phyloP scores from a whole-genome alignment of 2,113 vertebrate genomes.

The Boulengeromyrus knoepffleri region DNA sequence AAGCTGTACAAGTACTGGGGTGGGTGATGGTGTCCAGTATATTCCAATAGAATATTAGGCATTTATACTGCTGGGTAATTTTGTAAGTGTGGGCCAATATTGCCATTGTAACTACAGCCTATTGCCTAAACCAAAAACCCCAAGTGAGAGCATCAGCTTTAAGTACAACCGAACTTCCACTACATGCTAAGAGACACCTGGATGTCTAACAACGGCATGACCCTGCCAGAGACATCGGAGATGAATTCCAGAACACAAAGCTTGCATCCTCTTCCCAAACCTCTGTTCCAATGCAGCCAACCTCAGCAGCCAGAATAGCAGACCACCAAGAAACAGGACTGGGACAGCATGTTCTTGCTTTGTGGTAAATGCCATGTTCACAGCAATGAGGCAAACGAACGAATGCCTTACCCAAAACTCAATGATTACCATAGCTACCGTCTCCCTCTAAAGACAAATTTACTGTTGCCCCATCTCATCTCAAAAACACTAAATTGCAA shows the following conservation, averaged over 20 bases:
- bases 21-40: background rate
- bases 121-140: background rate
- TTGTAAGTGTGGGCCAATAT: background rate
- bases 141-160: background rate
- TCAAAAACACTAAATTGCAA: background rate
- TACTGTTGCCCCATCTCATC: background rate
- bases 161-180: background rate
- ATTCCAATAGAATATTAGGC: background rate
- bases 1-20: background rate
- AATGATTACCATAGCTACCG: background rate
- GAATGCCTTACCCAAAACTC: background rate
- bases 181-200: background rate
- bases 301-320: background rate
- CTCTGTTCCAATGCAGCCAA: background rate
- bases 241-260: background rate
- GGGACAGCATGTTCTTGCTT: background rate
- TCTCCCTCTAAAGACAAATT: background rate
- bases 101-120: background rate
- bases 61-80: background rate
- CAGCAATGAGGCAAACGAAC: background rate
- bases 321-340: background rate
- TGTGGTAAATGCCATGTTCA: background rate
- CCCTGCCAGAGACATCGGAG: background rate
- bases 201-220: background rate
- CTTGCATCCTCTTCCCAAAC: background rate